A percentile compares a stretch with the other conserved stretches of the same genome.
phyloP scores from a whole-genome alignment of 2,797 vertebrate genomes.

The Typhlichthys eigenmanni region DNA sequence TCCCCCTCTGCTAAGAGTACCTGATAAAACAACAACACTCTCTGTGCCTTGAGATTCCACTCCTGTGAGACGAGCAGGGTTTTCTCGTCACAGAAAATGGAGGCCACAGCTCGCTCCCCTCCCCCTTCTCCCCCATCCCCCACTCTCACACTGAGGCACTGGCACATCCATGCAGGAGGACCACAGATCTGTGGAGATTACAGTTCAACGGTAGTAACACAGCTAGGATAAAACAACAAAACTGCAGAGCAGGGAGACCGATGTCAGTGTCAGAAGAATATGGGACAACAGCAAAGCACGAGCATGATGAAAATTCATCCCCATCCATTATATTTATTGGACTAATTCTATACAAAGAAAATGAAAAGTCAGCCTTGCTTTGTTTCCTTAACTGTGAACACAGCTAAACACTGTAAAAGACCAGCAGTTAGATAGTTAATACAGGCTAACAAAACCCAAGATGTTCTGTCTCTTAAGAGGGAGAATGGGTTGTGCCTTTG shows the following conservation, averaged over 20 bases:
- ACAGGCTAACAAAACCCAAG: slow-evolving; percentile 7
- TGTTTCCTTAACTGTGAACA: slow-evolving; percentile 44
- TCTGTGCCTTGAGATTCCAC: slow-evolving; percentile 74
- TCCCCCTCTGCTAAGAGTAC: slow-evolving; percentile 63
- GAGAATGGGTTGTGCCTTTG: slow-evolving; percentile 1
- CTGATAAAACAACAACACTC: slow-evolving; percentile 72
- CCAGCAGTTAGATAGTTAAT: slow-evolving; percentile 25
- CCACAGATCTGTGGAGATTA: slow-evolving; percentile 74
- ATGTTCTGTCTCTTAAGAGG: neutral
- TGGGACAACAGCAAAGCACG: slow-evolving; percentile 1
- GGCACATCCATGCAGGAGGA: slow-evolving; percentile 78
- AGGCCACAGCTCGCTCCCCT: slow-evolving; percentile 79
- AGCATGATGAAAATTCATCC: slow-evolving; percentile 30
- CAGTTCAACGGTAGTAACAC: slow-evolving; percentile 56
- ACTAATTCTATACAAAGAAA: neutral
- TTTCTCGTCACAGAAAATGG: slow-evolving; percentile 82
- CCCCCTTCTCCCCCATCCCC: slow-evolving; percentile 78
- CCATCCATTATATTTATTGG: neutral
- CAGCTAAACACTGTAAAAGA: slow-evolving; percentile 30
- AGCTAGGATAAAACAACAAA: slow-evolving; percentile 31
- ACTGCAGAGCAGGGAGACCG: slow-evolving; percentile 5
- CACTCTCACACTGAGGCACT: slow-evolving; percentile 75
- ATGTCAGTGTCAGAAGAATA: too few species aligned
- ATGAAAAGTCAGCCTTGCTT: slow-evolving; percentile 34
- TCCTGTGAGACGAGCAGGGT: slow-evolving; percentile 78